These are phyloP conservation scores for Nudaria mundana DNA, from an alignment of 2,888 invertebrate species.

Conservation along the genomic window DNA sequence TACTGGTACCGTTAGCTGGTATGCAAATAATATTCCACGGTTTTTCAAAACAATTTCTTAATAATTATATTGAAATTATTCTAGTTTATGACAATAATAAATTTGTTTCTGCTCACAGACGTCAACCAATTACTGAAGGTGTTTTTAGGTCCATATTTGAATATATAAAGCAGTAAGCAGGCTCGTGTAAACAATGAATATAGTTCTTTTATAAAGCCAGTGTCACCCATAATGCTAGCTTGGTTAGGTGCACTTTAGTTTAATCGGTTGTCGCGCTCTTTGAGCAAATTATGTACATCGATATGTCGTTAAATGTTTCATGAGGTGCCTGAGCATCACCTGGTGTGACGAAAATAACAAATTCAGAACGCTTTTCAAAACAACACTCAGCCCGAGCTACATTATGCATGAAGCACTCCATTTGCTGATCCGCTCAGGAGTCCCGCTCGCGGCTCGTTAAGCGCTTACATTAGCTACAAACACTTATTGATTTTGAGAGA, in stretches of 20 bases:
- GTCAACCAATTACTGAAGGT: background rate
- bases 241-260: constrained; percentile 1
- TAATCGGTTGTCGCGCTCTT: constrained; percentile 16
- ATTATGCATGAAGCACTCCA: constrained; percentile 81
- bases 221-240: background rate
- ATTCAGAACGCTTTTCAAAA: constrained; percentile 80
- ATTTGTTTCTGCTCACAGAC: background rate
- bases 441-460: constrained; percentile 79
- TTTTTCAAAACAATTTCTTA: too few species aligned
- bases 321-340: constrained; percentile 72
- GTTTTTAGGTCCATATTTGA: background rate
- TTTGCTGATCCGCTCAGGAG: constrained; percentile 80
- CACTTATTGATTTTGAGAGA: constrained; percentile 77
- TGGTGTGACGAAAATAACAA: constrained; percentile 78
- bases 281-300: constrained; percentile 42
- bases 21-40: too few species aligned
- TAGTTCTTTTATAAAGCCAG: background rate
- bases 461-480: constrained; percentile 79
- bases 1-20: too few species aligned
- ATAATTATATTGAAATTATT: too few species aligned
- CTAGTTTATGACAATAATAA: background rate
- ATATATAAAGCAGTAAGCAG: background rate
- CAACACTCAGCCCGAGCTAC: constrained; percentile 77
- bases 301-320: constrained; percentile 75
- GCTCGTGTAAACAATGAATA: background rate